These are phyloP conservation scores for Plotosus lineatus DNA, from an alignment of 2,113 vertebrate genomes.

Conservation along the genomic window DNA sequence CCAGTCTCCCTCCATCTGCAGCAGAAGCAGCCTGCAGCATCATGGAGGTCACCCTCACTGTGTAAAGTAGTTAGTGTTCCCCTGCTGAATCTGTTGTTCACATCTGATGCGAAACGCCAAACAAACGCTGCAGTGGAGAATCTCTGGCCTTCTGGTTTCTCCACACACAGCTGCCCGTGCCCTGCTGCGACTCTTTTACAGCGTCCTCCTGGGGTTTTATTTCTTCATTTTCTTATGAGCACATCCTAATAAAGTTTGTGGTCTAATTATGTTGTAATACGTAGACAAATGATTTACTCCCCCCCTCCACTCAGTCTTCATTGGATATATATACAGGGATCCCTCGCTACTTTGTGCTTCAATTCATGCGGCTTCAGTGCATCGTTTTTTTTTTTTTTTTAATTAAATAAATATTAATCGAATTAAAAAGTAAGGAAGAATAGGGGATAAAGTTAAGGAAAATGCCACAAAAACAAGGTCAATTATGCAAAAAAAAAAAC, in stretches of 20 bases:
- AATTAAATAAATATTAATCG: too few relatives aligned
- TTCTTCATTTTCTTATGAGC: conserved; percentile 20
- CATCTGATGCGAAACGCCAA: conserved; percentile 37
- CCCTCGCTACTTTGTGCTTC: too few relatives aligned
- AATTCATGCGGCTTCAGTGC: too few relatives aligned
- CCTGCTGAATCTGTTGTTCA: conserved; percentile 45
- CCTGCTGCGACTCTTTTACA: not conserved
- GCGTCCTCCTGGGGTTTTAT: not conserved
- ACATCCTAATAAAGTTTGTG: not conserved
- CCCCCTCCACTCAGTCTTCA: conserved; percentile 18
- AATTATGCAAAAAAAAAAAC: too few relatives aligned
- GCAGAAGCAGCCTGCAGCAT: not conserved
- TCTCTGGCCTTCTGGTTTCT: conserved; percentile 26
- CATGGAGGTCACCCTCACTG: not conserved
- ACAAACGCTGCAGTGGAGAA: conserved; percentile 28
- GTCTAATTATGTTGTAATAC: not conserved
- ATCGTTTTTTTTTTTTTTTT: too few relatives aligned
- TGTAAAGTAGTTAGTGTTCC: conserved; percentile 27
- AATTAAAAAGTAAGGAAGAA: too few relatives aligned
- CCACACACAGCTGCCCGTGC: not conserved
- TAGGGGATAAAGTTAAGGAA: too few relatives aligned
- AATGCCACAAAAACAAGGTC: too few relatives aligned
- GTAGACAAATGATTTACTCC: not conserved
- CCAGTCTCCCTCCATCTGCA: not conserved
- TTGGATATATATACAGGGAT: not conserved